These are phyloP conservation scores for Procavia capensis DNA, from an alignment of 2,113 vertebrate species.

Conservation along the genomic window DNA sequence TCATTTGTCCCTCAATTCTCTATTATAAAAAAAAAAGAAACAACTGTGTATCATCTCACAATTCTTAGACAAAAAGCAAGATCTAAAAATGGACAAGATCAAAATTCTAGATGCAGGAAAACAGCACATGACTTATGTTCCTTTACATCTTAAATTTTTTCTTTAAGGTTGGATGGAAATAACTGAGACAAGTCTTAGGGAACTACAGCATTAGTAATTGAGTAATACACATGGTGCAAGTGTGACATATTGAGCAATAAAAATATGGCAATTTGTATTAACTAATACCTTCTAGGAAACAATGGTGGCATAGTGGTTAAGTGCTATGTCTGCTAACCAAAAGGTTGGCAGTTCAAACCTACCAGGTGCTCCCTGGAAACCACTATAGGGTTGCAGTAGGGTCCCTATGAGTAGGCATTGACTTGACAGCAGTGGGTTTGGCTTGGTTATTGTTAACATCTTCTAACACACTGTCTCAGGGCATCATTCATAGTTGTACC, in stretches of 20 bases:
- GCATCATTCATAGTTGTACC: background rate
- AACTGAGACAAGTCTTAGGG: background rate
- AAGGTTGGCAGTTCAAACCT: too few relatives aligned
- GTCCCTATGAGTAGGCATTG: too few relatives aligned
- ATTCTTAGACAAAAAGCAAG: background rate
- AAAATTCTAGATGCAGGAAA: background rate
- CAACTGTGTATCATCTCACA: background rate
- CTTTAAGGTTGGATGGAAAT: constrained; percentile 17
- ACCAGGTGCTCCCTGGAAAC: too few relatives aligned
- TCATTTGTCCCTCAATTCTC: background rate
- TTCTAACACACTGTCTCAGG: background rate
- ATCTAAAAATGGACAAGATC: background rate
- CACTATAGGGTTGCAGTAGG: too few relatives aligned
- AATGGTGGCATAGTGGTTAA: too few relatives aligned
- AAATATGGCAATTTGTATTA: constrained; percentile 28
- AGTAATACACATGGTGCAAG: background rate
- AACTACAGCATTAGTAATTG: constrained; percentile 48
- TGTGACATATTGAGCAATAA: background rate
- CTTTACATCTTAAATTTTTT: background rate
- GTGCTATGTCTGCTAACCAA: too few relatives aligned
- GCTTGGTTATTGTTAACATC: too few relatives aligned
- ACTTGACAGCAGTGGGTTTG: too few relatives aligned
- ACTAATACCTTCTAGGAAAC: constrained; percentile 38
- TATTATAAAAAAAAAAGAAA: background rate
- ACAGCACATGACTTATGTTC: background rate